Conservation (phyloP, 2,888 invertebrate genomes). For the Vandiemenella viatica region DNA sequence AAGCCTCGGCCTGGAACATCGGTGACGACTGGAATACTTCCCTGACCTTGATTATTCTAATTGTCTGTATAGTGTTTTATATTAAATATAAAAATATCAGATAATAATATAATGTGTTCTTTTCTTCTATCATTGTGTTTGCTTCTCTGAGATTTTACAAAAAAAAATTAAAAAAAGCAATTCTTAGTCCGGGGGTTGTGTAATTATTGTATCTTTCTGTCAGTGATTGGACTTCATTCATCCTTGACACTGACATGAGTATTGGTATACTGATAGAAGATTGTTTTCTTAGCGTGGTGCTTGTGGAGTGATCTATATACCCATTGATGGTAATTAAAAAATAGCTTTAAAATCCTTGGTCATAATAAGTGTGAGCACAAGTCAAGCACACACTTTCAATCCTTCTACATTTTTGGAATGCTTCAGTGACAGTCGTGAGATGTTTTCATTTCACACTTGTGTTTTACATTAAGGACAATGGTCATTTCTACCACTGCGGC, state of each 20-base stretch:
- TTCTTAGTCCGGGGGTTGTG: slow-evolving; percentile 16
- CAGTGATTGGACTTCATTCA: background rate
- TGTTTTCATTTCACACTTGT: no score
- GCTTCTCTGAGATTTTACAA: slow-evolving; percentile 14
- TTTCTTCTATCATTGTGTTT: slow-evolving; percentile 14
- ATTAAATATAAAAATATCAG: slow-evolving; percentile 12
- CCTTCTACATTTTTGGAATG: no score
- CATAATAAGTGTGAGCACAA: no score
- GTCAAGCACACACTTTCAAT: no score
- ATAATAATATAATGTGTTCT: slow-evolving; percentile 12
- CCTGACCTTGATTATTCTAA: slow-evolving; percentile 12
- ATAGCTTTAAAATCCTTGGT: no score
- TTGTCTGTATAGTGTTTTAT: slow-evolving; percentile 13
- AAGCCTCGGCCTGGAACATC: slow-evolving; percentile 15
- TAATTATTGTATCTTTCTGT: slow-evolving; percentile 13
- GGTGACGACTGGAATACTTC: slow-evolving; percentile 15
- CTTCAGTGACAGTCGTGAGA: no score
- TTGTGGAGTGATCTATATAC: no score
- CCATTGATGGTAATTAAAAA: no score
- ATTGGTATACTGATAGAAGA: no score
- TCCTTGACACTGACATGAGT: background rate
- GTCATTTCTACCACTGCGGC: no score
- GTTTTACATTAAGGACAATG: no score
- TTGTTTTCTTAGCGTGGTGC: no score
- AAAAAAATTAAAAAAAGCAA: slow-evolving; percentile 12